Evolutionary conservation across 35 echinoderm and acorn worm genomes (phyloP), one percentile per base, ranked within the genome.

Genomic region (Chiridota heheva): DNA sequence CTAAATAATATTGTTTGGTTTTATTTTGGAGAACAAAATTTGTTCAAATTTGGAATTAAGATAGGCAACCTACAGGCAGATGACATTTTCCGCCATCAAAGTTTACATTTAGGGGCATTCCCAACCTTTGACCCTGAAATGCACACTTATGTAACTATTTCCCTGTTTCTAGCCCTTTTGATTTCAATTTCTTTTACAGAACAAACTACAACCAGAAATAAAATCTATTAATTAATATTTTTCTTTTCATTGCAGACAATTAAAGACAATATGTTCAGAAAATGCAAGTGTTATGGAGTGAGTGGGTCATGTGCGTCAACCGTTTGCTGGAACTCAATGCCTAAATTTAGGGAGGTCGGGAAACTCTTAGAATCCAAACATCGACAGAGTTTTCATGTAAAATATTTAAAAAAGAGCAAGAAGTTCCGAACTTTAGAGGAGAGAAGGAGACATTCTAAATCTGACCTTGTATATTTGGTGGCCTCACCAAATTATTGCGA

Each of bases 301-400:
- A 91, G 89, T 27, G 95, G 84, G 40, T 85, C 95, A 28, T 98
- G 95, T 37, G 88, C 95, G 13, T 98, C 95, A 24, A 88, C 75
- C 74, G 89, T 98, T 18, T 98, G 95, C 41, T 98, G 95, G 95
- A 88, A 88, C 59, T 77, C 95, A 26, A 98, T 98, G 95, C 85
- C 95, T 26, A 91, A 91, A 69, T 76, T 92, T 26, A 65, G 81
- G 20, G 61, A 80, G 47, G 61, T 92, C 29, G 81, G 87, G 34
- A 33, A 49, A 30, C 24, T 46, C 17, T 53, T 98, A 1, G 81
- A 55, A 48, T 73, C 80, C 27, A 82, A 77, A n/a, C 86, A 91
- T 63, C 40, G 20, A 2, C 45, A 86, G 27, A 80, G 89, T 0
- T 68, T 66, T 17, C 77, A 84, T 40, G 87, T 92, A 32, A 91